Evolutionary conservation across 2,888 invertebrate genomes (phyloP).

Genomic region (Rotaria sp.): DNA sequence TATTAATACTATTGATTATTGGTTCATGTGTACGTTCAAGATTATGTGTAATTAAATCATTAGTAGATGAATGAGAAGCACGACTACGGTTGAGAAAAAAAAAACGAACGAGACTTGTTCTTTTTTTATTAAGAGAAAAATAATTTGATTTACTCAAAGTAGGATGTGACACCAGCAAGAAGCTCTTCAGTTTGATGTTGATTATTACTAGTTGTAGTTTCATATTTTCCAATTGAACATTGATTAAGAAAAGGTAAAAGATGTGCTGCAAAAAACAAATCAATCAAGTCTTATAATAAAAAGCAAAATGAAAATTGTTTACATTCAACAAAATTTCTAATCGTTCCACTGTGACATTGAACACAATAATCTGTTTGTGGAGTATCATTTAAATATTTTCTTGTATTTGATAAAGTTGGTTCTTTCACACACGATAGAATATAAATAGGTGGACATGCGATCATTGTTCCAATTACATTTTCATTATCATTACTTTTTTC

Average conservation of each 20-base stretch:
- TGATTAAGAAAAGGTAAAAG: neutral
- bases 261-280: neutral
- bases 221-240: neutral
- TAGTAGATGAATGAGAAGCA: neutral
- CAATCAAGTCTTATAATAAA: neutral
- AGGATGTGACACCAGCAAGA: neutral
- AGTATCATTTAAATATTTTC: neutral
- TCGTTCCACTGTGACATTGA: neutral
- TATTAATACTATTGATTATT: neutral
- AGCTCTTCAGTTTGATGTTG: neutral
- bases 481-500: neutral
- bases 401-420: neutral
- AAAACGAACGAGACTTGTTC: neutral
- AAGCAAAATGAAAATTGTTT: neutral
- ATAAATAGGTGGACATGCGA: neutral
- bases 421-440: neutral
- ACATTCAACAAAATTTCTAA: neutral
- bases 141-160: neutral
- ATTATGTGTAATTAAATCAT: neutral
- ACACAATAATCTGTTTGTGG: neutral
- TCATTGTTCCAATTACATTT: neutral
- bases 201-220: neutral
- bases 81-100: neutral
- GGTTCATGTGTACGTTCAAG: neutral
- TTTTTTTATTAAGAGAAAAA: neutral